A percentile compares a stretch with the other conserved stretches of the same genome.
These are phyloP conservation scores for Mythimna lalbum DNA, from an alignment of 2,888 invertebrate genomes.

Conservation along the genomic window DNA sequence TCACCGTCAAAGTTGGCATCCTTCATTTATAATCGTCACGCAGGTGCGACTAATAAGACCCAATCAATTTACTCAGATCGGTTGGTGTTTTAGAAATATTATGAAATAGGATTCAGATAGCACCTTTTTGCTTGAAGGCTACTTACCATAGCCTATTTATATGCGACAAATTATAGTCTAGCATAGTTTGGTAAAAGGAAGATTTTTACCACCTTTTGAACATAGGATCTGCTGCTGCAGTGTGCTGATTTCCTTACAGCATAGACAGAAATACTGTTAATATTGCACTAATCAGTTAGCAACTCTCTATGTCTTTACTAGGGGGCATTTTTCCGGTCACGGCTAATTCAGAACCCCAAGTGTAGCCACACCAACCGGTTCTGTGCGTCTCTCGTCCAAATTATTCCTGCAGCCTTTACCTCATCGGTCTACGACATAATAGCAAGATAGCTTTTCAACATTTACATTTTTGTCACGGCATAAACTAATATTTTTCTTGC, in stretches of 20 bases:
- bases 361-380: no score
- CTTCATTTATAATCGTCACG: slow-evolving; percentile 39
- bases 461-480: not conserved
- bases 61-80: slow-evolving; percentile 10
- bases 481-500: not conserved
- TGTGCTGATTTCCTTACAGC: no score
- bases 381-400: not conserved
- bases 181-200: no score
- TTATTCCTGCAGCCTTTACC: not conserved
- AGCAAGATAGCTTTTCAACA: not conserved
- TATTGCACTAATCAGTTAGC: no score
- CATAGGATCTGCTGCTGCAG: no score
- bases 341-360: no score
- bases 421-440: not conserved
- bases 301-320: no score
- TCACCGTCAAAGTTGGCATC: slow-evolving; percentile 24
- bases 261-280: no score
- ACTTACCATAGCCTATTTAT: no score
- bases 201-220: no score
- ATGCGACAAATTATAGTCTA: no score
- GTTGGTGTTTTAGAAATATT: not conserved
- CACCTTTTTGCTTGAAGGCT: not conserved
- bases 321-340: no score
- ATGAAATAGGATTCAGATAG: not conserved
- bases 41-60: slow-evolving; percentile 27